A percentile compares a stretch with the other conserved stretches of the same genome.
Conservation (phyloP, 2,888 invertebrate genomes). For the Antitype chi region DNA sequence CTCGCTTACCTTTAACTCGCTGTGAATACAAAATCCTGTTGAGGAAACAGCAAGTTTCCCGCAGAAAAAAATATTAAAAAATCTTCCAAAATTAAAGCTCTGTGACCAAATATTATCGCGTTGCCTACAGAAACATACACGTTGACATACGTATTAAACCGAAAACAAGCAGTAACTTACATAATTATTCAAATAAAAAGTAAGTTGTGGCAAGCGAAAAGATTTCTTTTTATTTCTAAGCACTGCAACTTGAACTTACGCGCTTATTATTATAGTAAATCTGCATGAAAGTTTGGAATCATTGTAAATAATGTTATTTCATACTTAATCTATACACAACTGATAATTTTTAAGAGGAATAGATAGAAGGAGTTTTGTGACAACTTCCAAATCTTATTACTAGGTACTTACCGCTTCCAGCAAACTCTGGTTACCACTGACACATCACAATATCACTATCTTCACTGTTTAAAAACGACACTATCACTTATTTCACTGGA, state of each 20-base stretch:
- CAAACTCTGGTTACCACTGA: conserved; percentile 1
- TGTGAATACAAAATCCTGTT: neutral
- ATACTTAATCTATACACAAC: neutral
- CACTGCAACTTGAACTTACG: neutral
- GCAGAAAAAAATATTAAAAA: neutral
- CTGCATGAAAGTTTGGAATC: neutral
- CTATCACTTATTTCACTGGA: conserved; percentile 25
- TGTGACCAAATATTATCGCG: neutral
- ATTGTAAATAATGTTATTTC: neutral
- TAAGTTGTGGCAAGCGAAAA: neutral
- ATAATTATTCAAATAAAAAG: neutral
- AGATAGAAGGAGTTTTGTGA: neutral
- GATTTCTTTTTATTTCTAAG: neutral
- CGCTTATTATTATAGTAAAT: neutral
- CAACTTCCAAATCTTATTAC: conserved; percentile 55
- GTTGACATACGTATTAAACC: neutral
- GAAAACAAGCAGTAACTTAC: neutral
- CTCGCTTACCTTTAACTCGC: conserved; percentile 1
- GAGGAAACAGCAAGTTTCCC: neutral
- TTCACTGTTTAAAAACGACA: conserved; percentile 32
- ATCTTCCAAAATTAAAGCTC: neutral
- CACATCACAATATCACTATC: conserved; percentile 33
- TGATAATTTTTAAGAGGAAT: neutral
- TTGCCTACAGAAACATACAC: neutral
- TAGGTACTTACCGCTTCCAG: conserved; percentile 64